A percentile compares a stretch with the other conserved stretches of the same genome.
Conservation (phyloP, 2,113 vertebrate species). For the Crypturellus undulatus region DNA sequence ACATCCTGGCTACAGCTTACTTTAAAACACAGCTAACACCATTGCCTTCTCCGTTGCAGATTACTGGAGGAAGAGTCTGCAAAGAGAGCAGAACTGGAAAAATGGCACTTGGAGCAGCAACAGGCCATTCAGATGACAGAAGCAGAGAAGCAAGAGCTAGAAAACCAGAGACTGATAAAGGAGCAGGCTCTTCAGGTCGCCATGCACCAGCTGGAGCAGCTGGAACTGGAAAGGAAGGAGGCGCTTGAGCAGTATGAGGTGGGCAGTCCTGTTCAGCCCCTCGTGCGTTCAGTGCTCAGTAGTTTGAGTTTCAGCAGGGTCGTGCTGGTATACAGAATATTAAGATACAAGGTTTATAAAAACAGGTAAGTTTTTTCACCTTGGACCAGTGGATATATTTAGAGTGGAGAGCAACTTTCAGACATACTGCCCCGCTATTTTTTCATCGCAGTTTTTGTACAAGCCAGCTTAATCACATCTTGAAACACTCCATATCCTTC, state of each 20-base stretch:
- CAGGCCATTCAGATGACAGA: conserved; percentile 89
- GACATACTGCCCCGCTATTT: not conserved
- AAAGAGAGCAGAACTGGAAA: conserved; percentile 91
- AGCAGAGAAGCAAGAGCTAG: conserved; percentile 93
- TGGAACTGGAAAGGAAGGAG: conserved; percentile 88
- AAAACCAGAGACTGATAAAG: conserved; percentile 86
- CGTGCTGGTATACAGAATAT: not conserved
- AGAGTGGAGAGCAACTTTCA: not conserved
- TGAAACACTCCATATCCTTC: not conserved
- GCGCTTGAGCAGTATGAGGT: conserved; percentile 95
- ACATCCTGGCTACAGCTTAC: not conserved
- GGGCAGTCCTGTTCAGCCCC: not conserved
- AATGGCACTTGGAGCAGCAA: conserved; percentile 92
- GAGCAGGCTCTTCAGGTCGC: conserved; percentile 89
- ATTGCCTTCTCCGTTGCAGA: conserved; percentile 58
- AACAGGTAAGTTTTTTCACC: not conserved
- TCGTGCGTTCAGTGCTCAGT: not conserved
- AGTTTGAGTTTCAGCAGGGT: not conserved
- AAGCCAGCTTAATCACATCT: not conserved
- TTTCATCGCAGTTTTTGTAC: not conserved
- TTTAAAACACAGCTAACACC: not conserved
- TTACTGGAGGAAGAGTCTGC: conserved; percentile 91
- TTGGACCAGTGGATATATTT: not conserved
- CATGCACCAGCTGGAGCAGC: conserved; percentile 89
- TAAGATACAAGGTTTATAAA: not conserved